Evolutionary conservation across 2,797 vertebrate species (phyloP).

Genomic region (Acipenser ruthenus): DNA sequence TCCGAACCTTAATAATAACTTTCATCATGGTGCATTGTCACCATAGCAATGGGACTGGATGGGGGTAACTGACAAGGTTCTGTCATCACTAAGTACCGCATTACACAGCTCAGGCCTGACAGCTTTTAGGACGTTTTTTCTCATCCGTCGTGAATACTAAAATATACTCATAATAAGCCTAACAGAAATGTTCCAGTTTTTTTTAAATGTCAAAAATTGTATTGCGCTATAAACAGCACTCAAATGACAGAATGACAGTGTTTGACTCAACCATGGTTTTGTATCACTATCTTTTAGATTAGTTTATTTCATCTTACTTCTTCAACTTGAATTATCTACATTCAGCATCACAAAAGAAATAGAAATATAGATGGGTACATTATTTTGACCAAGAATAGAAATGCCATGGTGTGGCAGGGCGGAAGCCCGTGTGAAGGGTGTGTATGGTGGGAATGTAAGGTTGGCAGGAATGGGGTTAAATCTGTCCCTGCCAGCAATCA

Average conservation of each 20-base stretch:
- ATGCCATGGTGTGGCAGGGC: too few relatives aligned
- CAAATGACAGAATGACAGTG: neutral
- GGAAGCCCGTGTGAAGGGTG: too few relatives aligned
- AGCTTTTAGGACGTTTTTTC: conserved; percentile 32
- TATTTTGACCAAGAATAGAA: too few relatives aligned
- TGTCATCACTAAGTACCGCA: conserved; percentile 33
- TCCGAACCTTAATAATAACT: conserved; percentile 25
- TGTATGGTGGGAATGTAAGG: too few relatives aligned
- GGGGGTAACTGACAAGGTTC: conserved; percentile 31
- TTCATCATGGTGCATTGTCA: conserved; percentile 28
- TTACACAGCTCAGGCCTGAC: conserved; percentile 26
- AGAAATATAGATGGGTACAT: too few relatives aligned
- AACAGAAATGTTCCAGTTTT: conserved; percentile 23
- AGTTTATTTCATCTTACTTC: too few relatives aligned
- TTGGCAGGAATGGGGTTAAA: too few relatives aligned
- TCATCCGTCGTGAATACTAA: conserved; percentile 19
- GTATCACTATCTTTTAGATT: too few relatives aligned
- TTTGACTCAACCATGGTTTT: too few relatives aligned
- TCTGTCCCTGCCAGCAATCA: too few relatives aligned
- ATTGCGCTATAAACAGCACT: neutral
- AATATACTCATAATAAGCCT: conserved; percentile 19
- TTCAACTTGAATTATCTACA: too few relatives aligned
- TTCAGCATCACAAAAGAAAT: too few relatives aligned
- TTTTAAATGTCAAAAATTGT: conserved; percentile 20
- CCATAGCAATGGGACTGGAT: conserved; percentile 38